Conservation (phyloP, 2,888 invertebrate genomes). For the Rhingia campestris region DNA sequence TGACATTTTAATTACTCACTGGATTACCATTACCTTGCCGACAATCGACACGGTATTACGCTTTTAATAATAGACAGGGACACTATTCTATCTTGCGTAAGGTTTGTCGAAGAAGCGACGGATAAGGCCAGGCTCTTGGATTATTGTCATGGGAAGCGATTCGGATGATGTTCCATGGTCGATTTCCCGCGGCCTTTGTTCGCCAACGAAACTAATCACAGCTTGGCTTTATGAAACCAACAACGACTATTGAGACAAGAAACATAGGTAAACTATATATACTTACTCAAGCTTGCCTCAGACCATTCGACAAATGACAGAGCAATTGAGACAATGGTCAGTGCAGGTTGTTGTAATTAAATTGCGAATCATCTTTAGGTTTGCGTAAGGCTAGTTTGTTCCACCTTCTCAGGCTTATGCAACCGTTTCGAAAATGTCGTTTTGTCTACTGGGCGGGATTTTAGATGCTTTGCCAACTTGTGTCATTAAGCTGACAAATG, state of each 20-base stretch:
- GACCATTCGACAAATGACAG: constrained; percentile 36
- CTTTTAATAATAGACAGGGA: constrained; percentile 29
- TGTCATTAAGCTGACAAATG: constrained; percentile 39
- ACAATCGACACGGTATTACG: constrained; percentile 68
- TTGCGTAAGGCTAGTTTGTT: too few species aligned
- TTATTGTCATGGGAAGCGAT: constrained; percentile 69
- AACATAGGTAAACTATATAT: neutral
- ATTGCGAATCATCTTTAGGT: constrained; percentile 39
- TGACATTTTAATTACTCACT: constrained; percentile 65
- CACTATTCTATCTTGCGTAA: neutral
- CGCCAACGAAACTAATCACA: constrained; percentile 37
- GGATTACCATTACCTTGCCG: constrained; percentile 50
- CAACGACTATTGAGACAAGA: constrained; percentile 7
- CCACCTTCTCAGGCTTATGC: constrained; percentile 2
- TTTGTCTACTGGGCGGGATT: constrained; percentile 20
- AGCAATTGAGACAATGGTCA: constrained; percentile 33
- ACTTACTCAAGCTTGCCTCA: constrained; percentile 4
- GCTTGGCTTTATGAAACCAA: constrained; percentile 25
- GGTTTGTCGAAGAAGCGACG: constrained; percentile 3
- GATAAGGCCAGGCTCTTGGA: constrained; percentile 9
- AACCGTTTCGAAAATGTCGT: constrained; percentile 13
- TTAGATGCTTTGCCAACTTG: neutral
- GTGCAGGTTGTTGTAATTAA: constrained; percentile 8
- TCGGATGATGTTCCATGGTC: constrained; percentile 59
- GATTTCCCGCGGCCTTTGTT: constrained; percentile 56